Conservation (phyloP, 2,797 vertebrate species). For the Amniataba percoides region DNA sequence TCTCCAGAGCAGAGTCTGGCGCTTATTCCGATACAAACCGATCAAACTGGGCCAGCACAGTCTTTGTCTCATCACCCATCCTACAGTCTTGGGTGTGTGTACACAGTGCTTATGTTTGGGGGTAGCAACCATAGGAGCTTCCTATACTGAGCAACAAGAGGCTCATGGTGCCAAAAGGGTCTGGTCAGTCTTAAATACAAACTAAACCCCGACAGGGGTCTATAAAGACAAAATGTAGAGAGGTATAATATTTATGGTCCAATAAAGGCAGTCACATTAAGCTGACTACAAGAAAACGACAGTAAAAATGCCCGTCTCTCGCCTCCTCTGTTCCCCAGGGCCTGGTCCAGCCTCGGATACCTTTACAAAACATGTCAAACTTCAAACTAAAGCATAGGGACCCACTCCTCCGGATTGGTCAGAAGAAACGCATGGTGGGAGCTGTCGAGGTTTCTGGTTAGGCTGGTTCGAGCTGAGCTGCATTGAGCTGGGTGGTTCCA, state of each 20-base stretch:
- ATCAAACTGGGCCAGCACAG: constrained; percentile 33
- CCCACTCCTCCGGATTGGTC: constrained; percentile 42
- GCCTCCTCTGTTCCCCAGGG: constrained; percentile 15
- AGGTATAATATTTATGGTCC: constrained; percentile 59
- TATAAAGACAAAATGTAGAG: constrained; percentile 49
- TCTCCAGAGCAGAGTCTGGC: constrained; percentile 26
- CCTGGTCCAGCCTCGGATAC: constrained; percentile 33
- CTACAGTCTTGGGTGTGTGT: constrained; percentile 17
- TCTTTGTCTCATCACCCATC: constrained; percentile 30
- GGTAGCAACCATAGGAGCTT: constrained; percentile 32
- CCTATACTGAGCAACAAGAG: constrained; percentile 15
- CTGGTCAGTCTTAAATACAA: constrained; percentile 48
- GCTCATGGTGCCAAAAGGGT: constrained; percentile 34
- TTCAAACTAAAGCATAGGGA: constrained; percentile 44
- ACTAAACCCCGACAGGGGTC: constrained; percentile 39
- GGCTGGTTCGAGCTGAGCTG: constrained; percentile 25
- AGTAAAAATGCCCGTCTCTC: constrained; percentile 44
- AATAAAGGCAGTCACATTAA: constrained; percentile 54
- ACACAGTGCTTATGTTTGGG: constrained; percentile 52
- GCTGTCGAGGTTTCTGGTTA: constrained; percentile 41
- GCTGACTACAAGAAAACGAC: constrained; percentile 48
- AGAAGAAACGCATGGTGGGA: constrained; percentile 49
- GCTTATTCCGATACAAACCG: constrained; percentile 27
- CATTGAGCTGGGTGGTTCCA: constrained; percentile 11
- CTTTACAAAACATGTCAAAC: constrained; percentile 43